Evolutionary conservation across 2,113 vertebrate species (phyloP).

Genomic region (Pterocles orientalis): DNA sequence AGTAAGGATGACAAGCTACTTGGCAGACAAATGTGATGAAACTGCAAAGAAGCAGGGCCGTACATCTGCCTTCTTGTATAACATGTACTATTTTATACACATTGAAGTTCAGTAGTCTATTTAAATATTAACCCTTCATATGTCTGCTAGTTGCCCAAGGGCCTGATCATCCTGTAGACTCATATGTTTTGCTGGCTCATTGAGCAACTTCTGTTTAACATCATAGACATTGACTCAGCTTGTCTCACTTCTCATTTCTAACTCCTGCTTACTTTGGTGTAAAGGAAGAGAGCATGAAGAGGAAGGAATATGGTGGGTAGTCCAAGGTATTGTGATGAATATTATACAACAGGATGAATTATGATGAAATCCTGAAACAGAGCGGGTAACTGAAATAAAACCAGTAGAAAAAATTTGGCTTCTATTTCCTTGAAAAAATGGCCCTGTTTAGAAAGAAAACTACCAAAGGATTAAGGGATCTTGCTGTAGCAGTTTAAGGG

Average conservation of each 20-base stretch:
- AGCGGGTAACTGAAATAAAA: background rate
- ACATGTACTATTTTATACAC: background rate
- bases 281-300: background rate
- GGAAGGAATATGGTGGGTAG: background rate
- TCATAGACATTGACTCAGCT: background rate
- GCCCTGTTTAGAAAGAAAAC: background rate
- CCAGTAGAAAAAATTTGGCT: background rate
- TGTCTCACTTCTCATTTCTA: background rate
- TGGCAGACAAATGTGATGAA: background rate
- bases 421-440: background rate
- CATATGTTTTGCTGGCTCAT: background rate
- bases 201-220: background rate
- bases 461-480: background rate
- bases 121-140: conserved; percentile 53
- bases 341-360: background rate
- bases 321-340: background rate
- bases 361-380: background rate
- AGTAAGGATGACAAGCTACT: background rate
- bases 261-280: background rate
- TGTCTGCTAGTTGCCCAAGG: background rate
- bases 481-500: background rate
- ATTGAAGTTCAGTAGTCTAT: background rate
- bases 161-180: background rate
- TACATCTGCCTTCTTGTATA: background rate
- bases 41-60: background rate